phyloP scores from a whole-genome alignment of 2,888 invertebrate genomes.

The Hirtodrosophila confusa region DNA sequence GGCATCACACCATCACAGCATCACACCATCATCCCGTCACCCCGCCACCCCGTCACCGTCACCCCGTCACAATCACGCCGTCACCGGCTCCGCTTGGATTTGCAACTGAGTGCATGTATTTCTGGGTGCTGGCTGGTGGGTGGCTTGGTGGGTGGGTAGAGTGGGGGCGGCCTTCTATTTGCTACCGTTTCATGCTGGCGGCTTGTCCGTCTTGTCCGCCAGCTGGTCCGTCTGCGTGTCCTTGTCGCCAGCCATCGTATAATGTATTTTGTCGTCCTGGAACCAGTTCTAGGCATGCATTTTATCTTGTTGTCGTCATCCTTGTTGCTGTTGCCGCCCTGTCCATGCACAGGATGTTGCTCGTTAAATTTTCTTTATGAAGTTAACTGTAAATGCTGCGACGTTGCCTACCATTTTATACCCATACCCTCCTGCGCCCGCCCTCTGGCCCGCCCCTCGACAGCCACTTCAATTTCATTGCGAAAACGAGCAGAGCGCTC shows the following conservation, averaged over 20 bases:
- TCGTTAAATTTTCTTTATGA: conserved; percentile 78
- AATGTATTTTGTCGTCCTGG: conserved; percentile 68
- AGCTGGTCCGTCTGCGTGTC: conserved; percentile 31
- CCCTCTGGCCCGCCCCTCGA: neutral
- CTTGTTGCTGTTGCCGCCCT: conserved; percentile 43
- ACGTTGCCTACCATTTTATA: conserved; percentile 41
- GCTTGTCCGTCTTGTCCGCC: conserved; percentile 28
- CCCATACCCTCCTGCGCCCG: neutral
- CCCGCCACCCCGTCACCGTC: neutral
- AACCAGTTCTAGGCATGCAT: conserved; percentile 65
- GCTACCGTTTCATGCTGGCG: conserved; percentile 63
- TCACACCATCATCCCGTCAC: conserved; percentile 16
- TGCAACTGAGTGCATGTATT: conserved; percentile 54
- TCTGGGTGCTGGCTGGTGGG: conserved; percentile 1
- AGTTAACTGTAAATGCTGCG: conserved; percentile 78
- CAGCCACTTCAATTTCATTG: conserved; percentile 68
- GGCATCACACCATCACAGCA: neutral
- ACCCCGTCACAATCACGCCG: conserved; percentile 10
- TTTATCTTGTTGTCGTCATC: conserved; percentile 77
- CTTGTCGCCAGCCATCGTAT: conserved; percentile 36
- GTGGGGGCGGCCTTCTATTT: conserved; percentile 49
- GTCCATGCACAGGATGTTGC: conserved; percentile 74
- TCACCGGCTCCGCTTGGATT: conserved; percentile 36
- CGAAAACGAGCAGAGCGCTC: conserved; percentile 43
- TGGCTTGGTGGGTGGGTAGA: neutral